These are phyloP conservation scores for Zaprionus kolodkinae DNA, from an alignment of 1,140 invertebrate genomes.

Conservation along the genomic window DNA sequence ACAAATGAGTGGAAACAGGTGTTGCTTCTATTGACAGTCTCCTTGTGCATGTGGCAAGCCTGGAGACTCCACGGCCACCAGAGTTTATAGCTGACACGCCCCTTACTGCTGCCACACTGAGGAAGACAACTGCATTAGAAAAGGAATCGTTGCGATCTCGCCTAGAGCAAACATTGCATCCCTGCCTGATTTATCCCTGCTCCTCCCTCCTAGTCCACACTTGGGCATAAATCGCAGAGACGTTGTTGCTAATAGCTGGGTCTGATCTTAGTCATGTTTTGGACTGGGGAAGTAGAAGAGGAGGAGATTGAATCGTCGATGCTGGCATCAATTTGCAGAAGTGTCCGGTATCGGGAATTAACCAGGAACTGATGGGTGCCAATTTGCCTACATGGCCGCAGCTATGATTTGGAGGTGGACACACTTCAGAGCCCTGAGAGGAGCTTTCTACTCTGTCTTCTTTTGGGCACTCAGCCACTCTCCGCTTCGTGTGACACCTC, in stretches of 20 bases:
- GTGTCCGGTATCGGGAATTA: constrained; percentile 51
- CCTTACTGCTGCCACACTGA: constrained; percentile 33
- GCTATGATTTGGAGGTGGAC: constrained; percentile 26
- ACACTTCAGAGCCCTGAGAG: constrained; percentile 32
- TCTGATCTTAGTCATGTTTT: constrained; percentile 17
- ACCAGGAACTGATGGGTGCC: constrained; percentile 44
- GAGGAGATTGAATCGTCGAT: constrained; percentile 61
- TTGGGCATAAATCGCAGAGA: constrained; percentile 56
- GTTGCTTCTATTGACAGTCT: constrained; percentile 73
- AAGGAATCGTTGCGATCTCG: constrained; percentile 52
- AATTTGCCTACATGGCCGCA: constrained; percentile 55
- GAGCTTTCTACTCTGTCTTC: constrained; percentile 55
- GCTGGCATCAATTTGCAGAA: constrained; percentile 52
- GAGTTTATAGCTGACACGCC: constrained; percentile 51
- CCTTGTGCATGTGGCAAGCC: constrained; percentile 71
- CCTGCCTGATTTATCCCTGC: constrained; percentile 42
- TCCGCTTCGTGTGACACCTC: constrained; percentile 47
- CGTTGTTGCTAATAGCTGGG: constrained; percentile 63
- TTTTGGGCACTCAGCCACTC: constrained; percentile 27
- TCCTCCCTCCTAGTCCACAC: constrained; percentile 21
- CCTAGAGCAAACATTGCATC: constrained; percentile 71
- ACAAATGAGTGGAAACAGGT: constrained; percentile 48
- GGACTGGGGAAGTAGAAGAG: constrained; percentile 26
- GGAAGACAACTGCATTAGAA: constrained; percentile 68
- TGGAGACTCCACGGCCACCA: constrained; percentile 28